Evolutionary conservation across 1,140 invertebrate species (phyloP), one percentile per base, ranked within the genome.

Genomic region (Hypsibius dujardini): DNA sequence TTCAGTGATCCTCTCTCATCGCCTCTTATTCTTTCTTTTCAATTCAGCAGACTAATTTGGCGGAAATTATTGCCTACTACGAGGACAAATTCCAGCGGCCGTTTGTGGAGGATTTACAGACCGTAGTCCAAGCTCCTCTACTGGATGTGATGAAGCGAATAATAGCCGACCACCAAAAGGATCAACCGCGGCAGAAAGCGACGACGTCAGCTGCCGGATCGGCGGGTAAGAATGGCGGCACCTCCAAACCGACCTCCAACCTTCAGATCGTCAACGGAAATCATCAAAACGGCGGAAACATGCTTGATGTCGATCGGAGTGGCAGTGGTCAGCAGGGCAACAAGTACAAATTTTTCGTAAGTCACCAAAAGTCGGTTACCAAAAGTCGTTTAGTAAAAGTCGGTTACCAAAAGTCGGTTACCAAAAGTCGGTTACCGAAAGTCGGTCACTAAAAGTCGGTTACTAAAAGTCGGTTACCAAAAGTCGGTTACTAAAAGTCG

Each of bases 261-360:
- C 50, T 12, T 7, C 50, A n/a, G 50, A 7, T 56, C 50, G 7
- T 56, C 50, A 12, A 12, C 50, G 50, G 7, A 56, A n/a, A 56
- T 12, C 50, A 56, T 7, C 50, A 56, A n/a, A 28, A 28, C n/a
- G n/a, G n/a, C 50, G 50, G 50, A 7, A 56, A 56, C 50, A n/a
- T 12, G 7, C 50, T 12, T 56, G 50, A n/a, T 12, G 7, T n/a
- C 50, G 50, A 56, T 56, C 50, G 50, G n/a, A n/a, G n/a, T 3
- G 62, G 62, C 42, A 15, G 12, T 67, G 62, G 62, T 42, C 62
- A 67, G 12, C 12, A 56, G 7, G 50, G 12, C 42, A 67, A 12
- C 42, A 67, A 67, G 42, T 67, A 15, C 62, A 67, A 67, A 42
- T 67, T 67, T 42, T 67, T 67, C 45, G 62, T 67, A 67, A 67